Base-by-base conservation (phyloP, 2,888 invertebrate species). In the Conops quadrifasciatus region DNA sequence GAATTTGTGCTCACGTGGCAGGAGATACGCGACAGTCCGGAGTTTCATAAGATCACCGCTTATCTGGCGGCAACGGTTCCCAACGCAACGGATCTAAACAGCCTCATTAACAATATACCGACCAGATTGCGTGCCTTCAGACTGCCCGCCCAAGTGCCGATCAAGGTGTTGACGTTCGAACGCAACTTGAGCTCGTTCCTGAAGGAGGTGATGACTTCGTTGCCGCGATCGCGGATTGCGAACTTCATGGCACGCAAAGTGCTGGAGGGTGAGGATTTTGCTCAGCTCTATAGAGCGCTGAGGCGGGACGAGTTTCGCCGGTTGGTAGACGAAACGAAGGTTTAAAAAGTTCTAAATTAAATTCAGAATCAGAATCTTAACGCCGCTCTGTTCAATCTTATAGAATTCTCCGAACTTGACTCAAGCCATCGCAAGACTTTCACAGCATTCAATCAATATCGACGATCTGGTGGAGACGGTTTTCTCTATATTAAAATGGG, bases 401-500 rank as follows among this genome's bases (percentile, higher is more conserved):
- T 75, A 82, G 84, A 69, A 74, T 16, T 78, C 81, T 0, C 15
- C 53, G 2, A 78, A 76, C 19, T 67, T 82, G 47, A 72, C 75
- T 19, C 69, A 71, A 2, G 74, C 78, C 9, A 49, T 82, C 59
- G 56, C 21, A 19, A 76, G 71, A 30, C 70, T 83, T 47, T 75
- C 71, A 58, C 69, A 74, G 30, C 76, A 81, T 64, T 65, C 74
- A 65, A 79, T 84, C 69, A 77, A 79, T 64, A 77, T 81, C 26
- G 80, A 83, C 73, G 82, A 83, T 74, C 36, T 83, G 28, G 74
- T 82, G 19, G 73, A 78, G 72, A 72, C 79, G 21, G 62, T 74
- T 2, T 78, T 76, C 49, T 76, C 78, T 51, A 28, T 83, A 16
- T 72, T 83, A 53, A 78, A 77, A 28, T 84, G 84, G 82, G 84